These are phyloP conservation scores for Stratiomys singularior DNA, from an alignment of 2,888 invertebrate species.

Conservation along the genomic window DNA sequence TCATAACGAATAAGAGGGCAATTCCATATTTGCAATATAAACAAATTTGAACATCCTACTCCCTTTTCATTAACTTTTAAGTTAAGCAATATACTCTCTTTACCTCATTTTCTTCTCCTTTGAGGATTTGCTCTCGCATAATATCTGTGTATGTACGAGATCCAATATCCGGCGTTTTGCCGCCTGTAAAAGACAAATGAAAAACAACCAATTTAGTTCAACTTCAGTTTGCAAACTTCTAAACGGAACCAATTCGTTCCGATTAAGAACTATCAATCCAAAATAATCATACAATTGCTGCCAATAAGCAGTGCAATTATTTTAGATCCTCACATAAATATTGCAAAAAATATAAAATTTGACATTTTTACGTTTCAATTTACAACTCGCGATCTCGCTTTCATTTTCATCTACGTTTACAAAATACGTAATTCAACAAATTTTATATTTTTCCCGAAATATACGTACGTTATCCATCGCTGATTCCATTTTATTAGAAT, in stretches of 20 bases:
- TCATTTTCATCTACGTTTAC: not conserved
- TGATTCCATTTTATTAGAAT: constrained; percentile 50
- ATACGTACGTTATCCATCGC: constrained; percentile 57
- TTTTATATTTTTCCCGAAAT: constrained; percentile 56
- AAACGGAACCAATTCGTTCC: constrained; percentile 32
- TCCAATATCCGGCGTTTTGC: constrained; percentile 96
- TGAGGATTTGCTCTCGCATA: constrained; percentile 94
- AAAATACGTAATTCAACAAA: constrained; percentile 49
- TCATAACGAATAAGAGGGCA: too few species aligned
- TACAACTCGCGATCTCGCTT: not conserved
- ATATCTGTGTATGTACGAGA: constrained; percentile 96
- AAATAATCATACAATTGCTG: constrained; percentile 40
- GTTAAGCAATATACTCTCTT: too few species aligned
- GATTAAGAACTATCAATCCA: constrained; percentile 46
- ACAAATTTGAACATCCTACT: too few species aligned
- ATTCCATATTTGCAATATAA: too few species aligned
- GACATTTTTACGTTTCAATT: not conserved
- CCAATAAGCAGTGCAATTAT: not conserved
- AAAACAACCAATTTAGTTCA: constrained; percentile 43
- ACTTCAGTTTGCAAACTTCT: constrained; percentile 20
- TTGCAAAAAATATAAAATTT: constrained; percentile 56
- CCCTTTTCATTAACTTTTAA: too few species aligned
- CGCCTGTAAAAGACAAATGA: constrained; percentile 74
- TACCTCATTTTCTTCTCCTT: constrained; percentile 93
- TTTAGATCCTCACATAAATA: constrained; percentile 35